Evolutionary conservation across 2,113 vertebrate genomes (phyloP).

Genomic region (Solea senegalensis): DNA sequence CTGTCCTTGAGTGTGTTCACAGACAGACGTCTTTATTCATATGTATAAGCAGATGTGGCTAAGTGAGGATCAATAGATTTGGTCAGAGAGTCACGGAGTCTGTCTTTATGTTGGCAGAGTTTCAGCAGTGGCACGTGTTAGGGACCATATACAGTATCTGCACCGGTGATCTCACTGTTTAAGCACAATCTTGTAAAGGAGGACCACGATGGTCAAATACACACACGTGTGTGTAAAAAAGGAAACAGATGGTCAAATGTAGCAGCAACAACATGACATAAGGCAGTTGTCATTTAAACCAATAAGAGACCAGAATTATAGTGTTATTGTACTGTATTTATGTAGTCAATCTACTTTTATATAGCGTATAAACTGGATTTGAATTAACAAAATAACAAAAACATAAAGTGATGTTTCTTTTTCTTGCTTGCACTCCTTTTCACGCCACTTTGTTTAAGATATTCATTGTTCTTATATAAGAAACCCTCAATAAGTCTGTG

Average conservation of each 20-base stretch:
- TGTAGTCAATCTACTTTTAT: background rate
- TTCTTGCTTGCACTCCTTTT: background rate
- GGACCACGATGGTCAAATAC: conserved; percentile 1
- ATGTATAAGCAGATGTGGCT: conserved; percentile 6
- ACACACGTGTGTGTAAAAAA: conserved; percentile 14
- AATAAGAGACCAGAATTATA: conserved; percentile 1
- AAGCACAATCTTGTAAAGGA: background rate
- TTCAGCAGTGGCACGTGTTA: conserved; percentile 24
- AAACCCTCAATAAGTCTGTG: background rate
- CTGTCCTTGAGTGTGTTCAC: conserved; percentile 34
- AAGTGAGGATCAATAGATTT: conserved; percentile 32
- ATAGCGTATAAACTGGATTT: background rate
- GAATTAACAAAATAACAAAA: background rate
- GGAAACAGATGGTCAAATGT: conserved; percentile 38
- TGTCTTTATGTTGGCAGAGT: conserved; percentile 23
- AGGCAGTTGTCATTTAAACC: conserved; percentile 11
- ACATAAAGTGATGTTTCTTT: background rate
- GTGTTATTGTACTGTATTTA: conserved; percentile 1
- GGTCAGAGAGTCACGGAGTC: background rate
- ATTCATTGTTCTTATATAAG: conserved; percentile 14
- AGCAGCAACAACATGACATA: conserved; percentile 38
- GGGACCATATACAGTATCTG: conserved; percentile 4
- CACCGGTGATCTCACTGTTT: conserved; percentile 7
- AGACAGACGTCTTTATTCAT: conserved; percentile 23
- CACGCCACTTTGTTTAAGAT: background rate